A percentile compares a stretch with the other conserved stretches of the same genome.
These are phyloP conservation scores for Orthosia incerta DNA, from an alignment of 2,888 invertebrate genomes.

Conservation along the genomic window DNA sequence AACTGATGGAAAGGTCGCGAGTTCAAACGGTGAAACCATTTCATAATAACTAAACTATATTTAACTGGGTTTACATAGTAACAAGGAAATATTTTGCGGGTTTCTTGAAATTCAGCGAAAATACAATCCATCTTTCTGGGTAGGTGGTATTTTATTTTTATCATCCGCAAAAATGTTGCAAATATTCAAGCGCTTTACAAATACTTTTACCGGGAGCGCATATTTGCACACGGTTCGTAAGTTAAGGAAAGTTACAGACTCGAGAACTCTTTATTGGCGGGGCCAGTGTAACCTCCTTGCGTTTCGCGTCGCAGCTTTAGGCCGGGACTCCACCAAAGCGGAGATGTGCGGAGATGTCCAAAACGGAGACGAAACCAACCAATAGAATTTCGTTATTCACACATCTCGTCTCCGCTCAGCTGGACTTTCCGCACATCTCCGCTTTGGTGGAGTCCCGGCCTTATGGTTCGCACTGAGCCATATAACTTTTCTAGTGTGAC, in stretches of 20 bases:
- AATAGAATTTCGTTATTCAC: too few relatives aligned
- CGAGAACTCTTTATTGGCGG: conserved; percentile 51
- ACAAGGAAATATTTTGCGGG: not conserved
- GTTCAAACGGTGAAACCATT: conserved; percentile 15
- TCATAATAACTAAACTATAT: conserved; percentile 7
- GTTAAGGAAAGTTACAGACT: conserved; percentile 45
- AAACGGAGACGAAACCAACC: too few relatives aligned
- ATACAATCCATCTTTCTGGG: conserved; percentile 4
- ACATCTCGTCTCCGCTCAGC: too few relatives aligned
- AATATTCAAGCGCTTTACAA: conserved; percentile 45
- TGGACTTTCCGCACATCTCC: too few relatives aligned
- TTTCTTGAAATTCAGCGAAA: not conserved
- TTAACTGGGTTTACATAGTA: not conserved
- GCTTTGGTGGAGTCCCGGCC: too few relatives aligned
- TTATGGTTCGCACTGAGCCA: conserved; percentile 55
- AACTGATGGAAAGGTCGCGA: conserved; percentile 24
- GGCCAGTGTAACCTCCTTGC: conserved; percentile 43
- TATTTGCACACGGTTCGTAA: conserved; percentile 51
- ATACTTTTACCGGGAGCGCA: conserved; percentile 57
- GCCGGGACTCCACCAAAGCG: too few relatives aligned
- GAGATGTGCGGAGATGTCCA: too few relatives aligned
- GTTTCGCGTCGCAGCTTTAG: conserved; percentile 52
- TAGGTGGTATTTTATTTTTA: conserved; percentile 14
- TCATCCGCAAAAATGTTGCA: conserved; percentile 26
- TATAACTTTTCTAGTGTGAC: conserved; percentile 66